A percentile compares a stretch with the other conserved stretches of the same genome.
These are phyloP conservation scores for Phorcus lineatus DNA, from an alignment of 2,888 invertebrate genomes.

Conservation along the genomic window DNA sequence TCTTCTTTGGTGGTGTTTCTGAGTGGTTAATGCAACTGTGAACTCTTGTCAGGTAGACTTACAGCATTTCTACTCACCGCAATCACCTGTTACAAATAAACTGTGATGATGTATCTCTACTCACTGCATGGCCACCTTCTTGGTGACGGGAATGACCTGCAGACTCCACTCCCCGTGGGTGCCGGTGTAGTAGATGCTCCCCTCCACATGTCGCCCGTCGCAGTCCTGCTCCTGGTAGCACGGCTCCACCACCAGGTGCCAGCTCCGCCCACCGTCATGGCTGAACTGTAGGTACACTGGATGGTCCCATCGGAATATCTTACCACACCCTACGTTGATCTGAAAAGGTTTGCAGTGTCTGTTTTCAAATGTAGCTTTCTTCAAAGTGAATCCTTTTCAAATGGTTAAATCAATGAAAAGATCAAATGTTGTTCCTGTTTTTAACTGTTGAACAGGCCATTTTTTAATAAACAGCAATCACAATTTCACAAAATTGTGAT, in stretches of 20 bases:
- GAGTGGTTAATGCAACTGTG: too few species aligned
- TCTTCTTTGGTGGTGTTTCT: too few species aligned
- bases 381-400: too few species aligned
- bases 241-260: constrained; percentile 71
- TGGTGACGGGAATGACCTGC: constrained; percentile 71
- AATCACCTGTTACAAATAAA: too few species aligned
- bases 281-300: constrained; percentile 75
- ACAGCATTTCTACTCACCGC: too few species aligned
- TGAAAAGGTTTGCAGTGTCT: constrained; percentile 32
- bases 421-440: too few species aligned
- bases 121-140: constrained; percentile 70
- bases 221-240: constrained; percentile 73
- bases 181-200: constrained; percentile 72
- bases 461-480: too few species aligned
- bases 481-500: too few species aligned
- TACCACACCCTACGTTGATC: constrained; percentile 75
- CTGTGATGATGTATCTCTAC: constrained; percentile 21
- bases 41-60: too few species aligned
- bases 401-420: too few species aligned
- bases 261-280: constrained; percentile 72
- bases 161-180: constrained; percentile 73
- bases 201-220: constrained; percentile 65
- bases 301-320: constrained; percentile 70
- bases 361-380: too few species aligned
- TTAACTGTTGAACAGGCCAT: too few species aligned